These are phyloP conservation scores for Tachuris rubrigastra DNA, from an alignment of 2,113 vertebrate genomes.

Conservation along the genomic window DNA sequence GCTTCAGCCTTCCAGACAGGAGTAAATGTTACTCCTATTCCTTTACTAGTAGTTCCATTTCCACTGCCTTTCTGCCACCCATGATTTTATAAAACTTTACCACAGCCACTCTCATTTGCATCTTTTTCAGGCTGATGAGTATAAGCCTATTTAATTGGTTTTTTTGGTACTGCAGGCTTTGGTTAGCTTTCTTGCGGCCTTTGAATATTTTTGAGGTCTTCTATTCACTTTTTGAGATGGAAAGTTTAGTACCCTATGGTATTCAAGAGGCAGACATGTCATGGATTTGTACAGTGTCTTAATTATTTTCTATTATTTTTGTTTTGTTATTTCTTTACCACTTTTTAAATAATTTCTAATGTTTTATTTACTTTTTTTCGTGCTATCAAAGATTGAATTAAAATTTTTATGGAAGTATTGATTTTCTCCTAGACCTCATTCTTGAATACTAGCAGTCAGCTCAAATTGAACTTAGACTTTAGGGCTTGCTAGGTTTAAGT, in stretches of 20 bases:
- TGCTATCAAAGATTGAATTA: not conserved
- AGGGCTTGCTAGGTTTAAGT: not conserved
- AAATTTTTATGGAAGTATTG: not conserved
- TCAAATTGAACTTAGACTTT: not conserved
- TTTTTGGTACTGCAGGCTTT: not conserved
- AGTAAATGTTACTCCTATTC: not conserved
- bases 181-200: not conserved
- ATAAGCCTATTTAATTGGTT: not conserved
- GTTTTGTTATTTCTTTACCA: not conserved
- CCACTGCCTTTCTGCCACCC: not conserved
- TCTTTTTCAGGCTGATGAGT: not conserved
- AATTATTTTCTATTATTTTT: not conserved
- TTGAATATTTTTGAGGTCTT: not conserved
- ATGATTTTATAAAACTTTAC: not conserved
- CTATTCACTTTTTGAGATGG: not conserved
- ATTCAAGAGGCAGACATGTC: not conserved
- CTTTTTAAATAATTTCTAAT: not conserved
- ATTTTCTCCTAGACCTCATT: not conserved
- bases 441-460: not conserved
- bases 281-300: not conserved
- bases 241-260: not conserved
- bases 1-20: not conserved
- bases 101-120: not conserved
- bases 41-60: not conserved
- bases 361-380: not conserved